A percentile compares a stretch with the other conserved stretches of the same genome.
Evolutionary conservation across 2,113 vertebrate genomes (phyloP).

Genomic region (Pogona vitticeps): DNA sequence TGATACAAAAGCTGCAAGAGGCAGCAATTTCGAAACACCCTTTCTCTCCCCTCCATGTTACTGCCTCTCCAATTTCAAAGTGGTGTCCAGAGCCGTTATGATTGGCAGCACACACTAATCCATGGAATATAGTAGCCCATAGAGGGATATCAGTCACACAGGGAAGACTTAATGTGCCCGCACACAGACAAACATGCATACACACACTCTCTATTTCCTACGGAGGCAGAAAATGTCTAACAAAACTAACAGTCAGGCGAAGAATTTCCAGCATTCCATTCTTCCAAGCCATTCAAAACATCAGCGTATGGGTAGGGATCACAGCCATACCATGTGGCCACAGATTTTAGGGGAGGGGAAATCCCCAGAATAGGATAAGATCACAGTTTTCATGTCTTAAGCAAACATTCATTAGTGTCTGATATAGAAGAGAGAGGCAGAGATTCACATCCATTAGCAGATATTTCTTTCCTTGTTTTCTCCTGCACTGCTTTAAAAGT

Average conservation of each 20-base stretch:
- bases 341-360: not conserved
- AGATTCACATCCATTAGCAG: not conserved
- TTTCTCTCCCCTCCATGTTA: conserved; percentile 3
- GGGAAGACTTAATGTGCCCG: conserved; percentile 43
- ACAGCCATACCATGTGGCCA: not conserved
- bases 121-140: not conserved
- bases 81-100: not conserved
- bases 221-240: conserved; percentile 16
- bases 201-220: conserved; percentile 17
- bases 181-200: not conserved
- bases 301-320: not conserved
- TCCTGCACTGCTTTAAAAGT: conserved; percentile 14
- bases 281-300: conserved; percentile 9
- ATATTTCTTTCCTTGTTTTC: not conserved
- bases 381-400: not conserved
- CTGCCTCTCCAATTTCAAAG: conserved; percentile 45
- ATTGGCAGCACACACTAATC: not conserved
- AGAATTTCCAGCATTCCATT: conserved; percentile 40
- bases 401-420: not conserved
- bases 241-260: conserved; percentile 51
- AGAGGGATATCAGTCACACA: conserved; percentile 51
- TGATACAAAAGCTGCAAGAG: conserved; percentile 36
- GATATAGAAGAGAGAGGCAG: not conserved
- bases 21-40: conserved; percentile 23
- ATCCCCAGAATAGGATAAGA: not conserved